A percentile compares a stretch with the other conserved stretches of the same genome.
phyloP scores from a whole-genome alignment of 2,113 vertebrate species.

The Montifringilla adamsi region DNA sequence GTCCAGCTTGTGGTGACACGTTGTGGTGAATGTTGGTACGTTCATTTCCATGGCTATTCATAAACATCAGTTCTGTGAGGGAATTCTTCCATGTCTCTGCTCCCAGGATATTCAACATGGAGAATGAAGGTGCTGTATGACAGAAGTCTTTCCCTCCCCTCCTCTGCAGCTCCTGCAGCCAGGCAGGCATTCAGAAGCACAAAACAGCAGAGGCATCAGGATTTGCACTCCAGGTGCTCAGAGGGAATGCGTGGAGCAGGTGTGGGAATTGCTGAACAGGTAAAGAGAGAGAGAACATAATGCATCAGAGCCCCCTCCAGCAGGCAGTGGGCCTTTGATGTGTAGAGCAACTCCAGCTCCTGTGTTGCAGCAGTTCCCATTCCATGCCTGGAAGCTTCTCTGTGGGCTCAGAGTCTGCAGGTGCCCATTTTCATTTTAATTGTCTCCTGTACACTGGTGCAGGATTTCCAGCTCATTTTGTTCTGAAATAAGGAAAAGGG shows the following conservation, averaged over 20 bases:
- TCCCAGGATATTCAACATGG: not conserved
- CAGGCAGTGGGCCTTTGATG: not conserved
- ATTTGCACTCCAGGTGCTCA: fast-evolving
- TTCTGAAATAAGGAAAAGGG: not conserved
- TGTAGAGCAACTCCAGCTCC: not conserved
- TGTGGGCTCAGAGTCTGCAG: not conserved
- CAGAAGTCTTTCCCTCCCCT: not conserved
- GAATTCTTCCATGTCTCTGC: not conserved
- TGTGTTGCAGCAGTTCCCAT: not conserved
- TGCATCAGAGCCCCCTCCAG: not conserved
- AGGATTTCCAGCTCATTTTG: not conserved
- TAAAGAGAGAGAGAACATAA: not conserved
- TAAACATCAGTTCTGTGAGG: not conserved
- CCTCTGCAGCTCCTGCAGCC: not conserved
- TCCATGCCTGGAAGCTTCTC: not conserved
- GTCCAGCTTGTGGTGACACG: not conserved
- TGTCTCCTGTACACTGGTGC: not conserved
- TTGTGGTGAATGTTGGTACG: not conserved
- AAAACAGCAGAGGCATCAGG: not conserved
- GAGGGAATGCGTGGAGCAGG: not conserved
- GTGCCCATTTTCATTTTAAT: not conserved
- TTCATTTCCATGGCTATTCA: not conserved
- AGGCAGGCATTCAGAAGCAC: not conserved
- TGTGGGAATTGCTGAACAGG: not conserved
- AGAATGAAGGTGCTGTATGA: not conserved